Evolutionary conservation across 2,888 invertebrate species (phyloP).

Genomic region (Xanthia icteritia): DNA sequence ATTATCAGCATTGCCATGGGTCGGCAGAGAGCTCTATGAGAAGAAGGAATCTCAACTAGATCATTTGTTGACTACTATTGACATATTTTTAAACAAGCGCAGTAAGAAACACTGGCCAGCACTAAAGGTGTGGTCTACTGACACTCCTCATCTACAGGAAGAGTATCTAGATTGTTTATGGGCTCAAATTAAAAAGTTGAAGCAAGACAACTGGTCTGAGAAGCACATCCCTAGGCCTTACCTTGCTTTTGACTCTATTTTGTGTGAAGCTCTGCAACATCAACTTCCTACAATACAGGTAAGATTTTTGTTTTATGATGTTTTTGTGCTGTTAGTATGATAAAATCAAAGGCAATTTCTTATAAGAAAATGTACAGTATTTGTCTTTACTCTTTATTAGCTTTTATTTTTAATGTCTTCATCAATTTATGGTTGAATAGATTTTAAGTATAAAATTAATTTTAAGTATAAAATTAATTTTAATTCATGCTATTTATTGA

Average conservation of each 20-base stretch:
- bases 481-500: neutral
- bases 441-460: neutral
- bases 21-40: slow-evolving; percentile 98
- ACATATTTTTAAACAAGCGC: slow-evolving; percentile 97
- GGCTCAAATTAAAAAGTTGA: slow-evolving; percentile 95
- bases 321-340: neutral
- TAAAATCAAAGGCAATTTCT: neutral
- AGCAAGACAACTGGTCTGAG: slow-evolving; percentile 98
- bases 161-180: slow-evolving; percentile 99
- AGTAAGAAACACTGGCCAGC: slow-evolving; percentile 98
- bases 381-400: neutral
- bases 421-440: neutral
- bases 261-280: slow-evolving; percentile 99
- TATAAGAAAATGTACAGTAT: neutral
- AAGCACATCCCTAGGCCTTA: slow-evolving; percentile 99
- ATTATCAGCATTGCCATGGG: slow-evolving; percentile 98
- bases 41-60: slow-evolving; percentile 98
- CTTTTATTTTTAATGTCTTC: neutral
- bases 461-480: too few species aligned
- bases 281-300: slow-evolving; percentile 95
- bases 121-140: slow-evolving; percentile 98
- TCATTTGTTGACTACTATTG: slow-evolving; percentile 96
- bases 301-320: slow-evolving; percentile 39
- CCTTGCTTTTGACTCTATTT: slow-evolving; percentile 97
- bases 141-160: slow-evolving; percentile 98